Evolutionary conservation across 2,113 vertebrate genomes (phyloP).

Genomic region (Pantherophis guttatus): DNA sequence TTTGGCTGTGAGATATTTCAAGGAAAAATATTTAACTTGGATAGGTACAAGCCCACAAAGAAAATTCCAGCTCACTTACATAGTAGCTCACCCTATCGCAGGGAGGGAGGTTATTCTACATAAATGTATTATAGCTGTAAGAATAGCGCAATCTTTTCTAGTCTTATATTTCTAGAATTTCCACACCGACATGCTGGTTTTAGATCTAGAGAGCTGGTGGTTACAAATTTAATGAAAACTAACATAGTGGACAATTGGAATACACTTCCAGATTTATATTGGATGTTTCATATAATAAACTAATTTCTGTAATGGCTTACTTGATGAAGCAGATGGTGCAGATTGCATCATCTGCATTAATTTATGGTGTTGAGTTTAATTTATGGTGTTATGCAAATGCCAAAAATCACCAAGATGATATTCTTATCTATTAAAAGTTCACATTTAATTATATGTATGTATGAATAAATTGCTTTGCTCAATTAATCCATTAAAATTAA

Average conservation of each 20-base stretch:
- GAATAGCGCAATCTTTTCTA: background rate
- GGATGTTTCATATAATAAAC: background rate
- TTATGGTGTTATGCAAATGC: background rate
- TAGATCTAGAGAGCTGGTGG: background rate
- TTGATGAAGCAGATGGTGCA: background rate
- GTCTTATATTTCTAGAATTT: background rate
- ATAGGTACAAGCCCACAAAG: background rate
- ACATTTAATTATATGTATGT: background rate
- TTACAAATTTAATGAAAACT: background rate
- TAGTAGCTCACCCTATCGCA: background rate
- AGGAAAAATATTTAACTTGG: background rate
- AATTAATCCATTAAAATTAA: background rate
- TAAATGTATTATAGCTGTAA: background rate
- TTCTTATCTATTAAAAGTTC: background rate
- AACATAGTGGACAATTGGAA: background rate
- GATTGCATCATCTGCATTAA: background rate
- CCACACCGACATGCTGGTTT: background rate
- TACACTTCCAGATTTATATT: background rate
- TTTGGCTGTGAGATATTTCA: background rate
- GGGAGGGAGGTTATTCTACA: background rate
- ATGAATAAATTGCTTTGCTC: background rate
- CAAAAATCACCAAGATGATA: background rate
- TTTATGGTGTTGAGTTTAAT: background rate
- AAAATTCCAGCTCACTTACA: background rate
- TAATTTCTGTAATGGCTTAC: background rate